Base-by-base conservation (phyloP, 2,888 invertebrate species). In the Stenchaetothrips biformis region DNA sequence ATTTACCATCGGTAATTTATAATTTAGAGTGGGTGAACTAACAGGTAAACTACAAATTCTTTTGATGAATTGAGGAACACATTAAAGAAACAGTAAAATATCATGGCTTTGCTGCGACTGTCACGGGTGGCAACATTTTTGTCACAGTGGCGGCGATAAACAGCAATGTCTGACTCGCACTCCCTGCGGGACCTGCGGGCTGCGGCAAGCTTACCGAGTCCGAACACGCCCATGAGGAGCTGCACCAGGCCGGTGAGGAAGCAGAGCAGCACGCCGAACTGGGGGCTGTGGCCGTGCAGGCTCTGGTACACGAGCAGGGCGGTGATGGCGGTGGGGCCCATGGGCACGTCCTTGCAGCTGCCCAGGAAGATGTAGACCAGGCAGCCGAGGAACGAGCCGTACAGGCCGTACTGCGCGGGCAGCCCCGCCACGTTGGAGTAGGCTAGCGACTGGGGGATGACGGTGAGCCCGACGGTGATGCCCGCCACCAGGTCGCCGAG, bases 291-390 rank as follows among this genome's bases (percentile, higher is more conserved):
- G 83, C 89, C 88, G 79, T 90, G 89, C 0, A 94, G 91, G 49
- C 93, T 91, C 88, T 95, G 94, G 86, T 90, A 93, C 0, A 96
- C 96, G 83, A 97, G 90, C 81, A 97, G 88, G 6, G 97, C 95
- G 83, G 95, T 92, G 84, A 97, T 96, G 82, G 97, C 97, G 2
- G 96, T 96, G 21, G 97, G 97, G 16, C 97, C 97, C 84, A 96
- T 91, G 0, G 97, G 96, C 82, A 96, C 94, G 86, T 97, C 96
- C 86, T 96, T 95, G 86, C 96, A 95, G 82, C 95, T 96, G 78
- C 97, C 97, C 84, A 98, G 90, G 83, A 97, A 88, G 84, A 95
- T 93, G 89, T 98, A 98, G 82, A 97, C 89, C 87, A 97, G 93
- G 86, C 94, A 94, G 78, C 97, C 96, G 85, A 97, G 88, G 88